phyloP scores from a whole-genome alignment of 30 jellyfish, hydroid and myxozoan species.

The Hydra vulgaris region DNA sequence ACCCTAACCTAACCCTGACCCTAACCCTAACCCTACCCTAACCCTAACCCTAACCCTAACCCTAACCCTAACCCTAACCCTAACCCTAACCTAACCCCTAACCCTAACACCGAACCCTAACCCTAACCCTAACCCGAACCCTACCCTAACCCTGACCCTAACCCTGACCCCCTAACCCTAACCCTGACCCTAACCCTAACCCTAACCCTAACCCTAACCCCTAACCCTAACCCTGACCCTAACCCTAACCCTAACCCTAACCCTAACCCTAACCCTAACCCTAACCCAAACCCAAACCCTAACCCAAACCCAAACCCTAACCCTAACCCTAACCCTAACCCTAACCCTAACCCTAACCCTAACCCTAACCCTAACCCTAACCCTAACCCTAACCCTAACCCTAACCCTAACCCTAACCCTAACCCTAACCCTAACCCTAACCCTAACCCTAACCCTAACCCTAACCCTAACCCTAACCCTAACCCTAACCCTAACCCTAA shows the following conservation, averaged over 20 bases:
- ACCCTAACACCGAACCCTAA: slow-evolving; percentile 31
- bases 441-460: slow-evolving; percentile 40
- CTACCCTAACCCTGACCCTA: slow-evolving; percentile 30
- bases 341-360: slow-evolving; percentile 32
- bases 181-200: slow-evolving; percentile 51
- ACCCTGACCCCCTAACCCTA: slow-evolving; percentile 41
- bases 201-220: slow-evolving; percentile 47
- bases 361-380: slow-evolving; percentile 37
- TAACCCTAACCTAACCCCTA: slow-evolving; percentile 37
- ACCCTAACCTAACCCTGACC: slow-evolving; percentile 54
- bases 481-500: slow-evolving; percentile 39
- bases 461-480: slow-evolving; percentile 39
- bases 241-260: slow-evolving; percentile 31
- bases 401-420: slow-evolving; percentile 44
- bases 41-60: slow-evolving; percentile 20
- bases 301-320: slow-evolving; percentile 34
- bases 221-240: slow-evolving; percentile 23
- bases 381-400: slow-evolving; percentile 38
- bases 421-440: slow-evolving; percentile 40
- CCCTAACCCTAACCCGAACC: slow-evolving; percentile 28
- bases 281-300: slow-evolving; percentile 36
- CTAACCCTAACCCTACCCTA: slow-evolving; percentile 41
- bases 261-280: slow-evolving; percentile 32
- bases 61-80: slow-evolving; percentile 7
- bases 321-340: slow-evolving; percentile 34